Base-by-base conservation (phyloP, 1,140 invertebrate species). In the Bursaphelenchus mucronatus region DNA sequence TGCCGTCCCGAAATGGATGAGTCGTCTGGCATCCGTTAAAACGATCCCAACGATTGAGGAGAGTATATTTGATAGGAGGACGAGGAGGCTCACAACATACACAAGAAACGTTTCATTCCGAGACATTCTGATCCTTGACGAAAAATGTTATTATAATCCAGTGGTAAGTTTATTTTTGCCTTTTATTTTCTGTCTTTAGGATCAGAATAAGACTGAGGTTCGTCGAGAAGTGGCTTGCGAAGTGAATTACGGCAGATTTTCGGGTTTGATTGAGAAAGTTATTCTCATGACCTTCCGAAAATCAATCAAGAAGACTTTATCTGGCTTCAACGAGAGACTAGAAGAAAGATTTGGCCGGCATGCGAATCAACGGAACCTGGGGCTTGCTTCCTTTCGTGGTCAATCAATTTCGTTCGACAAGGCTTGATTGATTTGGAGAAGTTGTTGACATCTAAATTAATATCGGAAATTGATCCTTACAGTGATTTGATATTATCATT, bases 1-100 rank as follows among this genome's bases (percentile, higher is more conserved):
- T 30, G 65, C 69, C 10, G 65, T 81, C 7, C 77, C 77, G 8
- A 41, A 47, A 8, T 79, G 77, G 77, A 69, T 79, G 56, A 74
- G 76, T n/a, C 43, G 68, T 30, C 62, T 72, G 52, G 63, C 68
- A 0, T 52, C 75, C 21, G 69, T 80, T 43, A 69, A 63, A 54
- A 58, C 67, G 17, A 73, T 81, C 56, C 76, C 75, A 10, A 76
- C 70, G 0, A 17, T 76, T 11, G 75, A 76, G 55, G 75, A 76
- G 45, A 70, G 69, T 30, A 56, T 76, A 40, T 76, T 54, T 51
- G 69, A 78, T 63, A 40, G 71, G 15, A 52, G 45, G 7, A 70
- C 68, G 13, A 67, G 69, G 7, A 80, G 64, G 10, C 57, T 80
- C 1, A 57, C 61, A 0, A 77, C 78, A 7, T 78, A 81, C 58